Base-by-base conservation (phyloP, 1,140 invertebrate genomes). In the Frieseomelitta varia region DNA sequence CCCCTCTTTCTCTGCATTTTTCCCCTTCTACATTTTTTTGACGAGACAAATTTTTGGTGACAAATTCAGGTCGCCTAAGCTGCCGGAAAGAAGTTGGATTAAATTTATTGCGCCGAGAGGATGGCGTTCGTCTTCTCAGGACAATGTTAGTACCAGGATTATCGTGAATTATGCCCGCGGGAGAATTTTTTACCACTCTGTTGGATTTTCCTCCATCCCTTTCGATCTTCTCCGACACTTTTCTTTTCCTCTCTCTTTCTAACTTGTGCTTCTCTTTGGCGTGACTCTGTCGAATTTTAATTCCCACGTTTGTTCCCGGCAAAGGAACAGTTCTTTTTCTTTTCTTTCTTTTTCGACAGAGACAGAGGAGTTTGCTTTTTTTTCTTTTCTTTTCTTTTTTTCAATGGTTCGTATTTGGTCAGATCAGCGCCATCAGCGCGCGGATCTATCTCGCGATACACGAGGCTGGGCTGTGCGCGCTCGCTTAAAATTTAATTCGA, bases 401-500 rank as follows among this genome's bases (percentile, higher is more conserved):
- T 63, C 61, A 53, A 51, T 76, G 51, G 24, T 24, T 27, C 21
- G 27, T 27, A 39, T 63, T 80, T n/a, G 24, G 30, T 74, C 30
- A 30, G 73, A 53, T 67, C 72, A n/a, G 0, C 24, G n/a, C 72
- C 56, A 53, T 81, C 79, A 63, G 21, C 47, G n/a, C 56, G 34
- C 47, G 73, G 47, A 81, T 81, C 72, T 30, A 30, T 47, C 39
- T 6, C 2, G 71, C 73, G 81, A 77, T 81, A 69, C 56, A 71
- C n/a, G 73, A n/a, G 56, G 34, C 34, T 55, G 55, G 81, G 85
- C 68, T 87, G 71, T 65, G 68, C 71, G 77, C 79, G 73, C 68
- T 81, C 82, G 86, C 87, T 88, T 88, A 88, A 88, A 88, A 88
- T 88, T 88, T 88, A 88, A 88, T 88, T 88, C 87, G 79, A 82